Percentiles rank a stretch among this genome's conserved stretches.
Evolutionary conservation across 53 echinoderm and acorn worm species (phyloP).

Genomic region (Crossaster papposus): DNA sequence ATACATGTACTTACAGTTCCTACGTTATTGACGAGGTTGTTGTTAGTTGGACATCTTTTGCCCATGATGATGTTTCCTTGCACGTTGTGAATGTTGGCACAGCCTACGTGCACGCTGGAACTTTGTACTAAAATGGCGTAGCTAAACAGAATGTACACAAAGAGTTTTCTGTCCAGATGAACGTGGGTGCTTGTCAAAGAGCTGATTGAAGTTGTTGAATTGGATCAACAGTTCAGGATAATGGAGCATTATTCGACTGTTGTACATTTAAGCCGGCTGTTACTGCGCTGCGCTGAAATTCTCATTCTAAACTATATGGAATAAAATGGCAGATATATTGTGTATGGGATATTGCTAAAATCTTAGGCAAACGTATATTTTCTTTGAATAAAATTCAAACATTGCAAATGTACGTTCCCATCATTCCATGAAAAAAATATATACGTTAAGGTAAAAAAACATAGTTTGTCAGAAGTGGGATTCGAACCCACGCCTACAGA

Average conservation of each 20-base stretch:
- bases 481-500: slow-evolving; percentile 46
- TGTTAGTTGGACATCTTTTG: background rate
- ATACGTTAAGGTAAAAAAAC: background rate
- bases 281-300: no score
- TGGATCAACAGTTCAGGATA: no score
- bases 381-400: no score
- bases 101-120: background rate
- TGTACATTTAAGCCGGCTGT: no score
- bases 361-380: no score
- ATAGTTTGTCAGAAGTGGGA: slow-evolving; percentile 26
- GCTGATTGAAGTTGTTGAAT: background rate
- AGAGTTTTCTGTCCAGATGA: background rate
- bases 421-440: background rate
- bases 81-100: background rate
- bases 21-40: background rate
- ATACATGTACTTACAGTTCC: no score
- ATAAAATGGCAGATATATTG: no score
- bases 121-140: background rate
- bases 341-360: no score
- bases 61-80: background rate
- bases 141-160: background rate
- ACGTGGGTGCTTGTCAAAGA: background rate
- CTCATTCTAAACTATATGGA: no score
- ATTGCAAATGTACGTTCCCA: background rate
- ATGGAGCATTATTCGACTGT: no score